These are phyloP conservation scores for Hydrozoanthus gracilis DNA, from an alignment of 92 coral and sea anemone genomes.

Conservation along the genomic window DNA sequence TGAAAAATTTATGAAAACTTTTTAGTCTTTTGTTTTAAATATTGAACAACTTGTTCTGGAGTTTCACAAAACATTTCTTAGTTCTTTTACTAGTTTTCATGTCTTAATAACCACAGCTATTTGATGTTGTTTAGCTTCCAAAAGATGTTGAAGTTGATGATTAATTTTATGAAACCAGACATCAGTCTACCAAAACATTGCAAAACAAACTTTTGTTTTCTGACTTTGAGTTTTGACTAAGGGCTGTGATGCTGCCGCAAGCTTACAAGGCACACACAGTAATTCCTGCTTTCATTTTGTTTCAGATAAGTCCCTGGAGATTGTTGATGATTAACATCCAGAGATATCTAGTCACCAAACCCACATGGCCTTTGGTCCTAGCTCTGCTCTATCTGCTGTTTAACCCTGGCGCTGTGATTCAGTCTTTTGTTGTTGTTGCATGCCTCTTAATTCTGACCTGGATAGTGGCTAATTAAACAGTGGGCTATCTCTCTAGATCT, in stretches of 20 bases:
- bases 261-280: conserved; percentile 78
- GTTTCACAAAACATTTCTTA: too few relatives aligned
- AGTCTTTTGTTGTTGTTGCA: conserved; percentile 65
- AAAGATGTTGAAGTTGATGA: too few relatives aligned
- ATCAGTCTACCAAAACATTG: neutral
- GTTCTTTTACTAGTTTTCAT: too few relatives aligned
- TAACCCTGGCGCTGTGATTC: conserved; percentile 72
- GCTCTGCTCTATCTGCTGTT: conserved; percentile 75
- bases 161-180: too few relatives aligned
- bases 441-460: conserved; percentile 57
- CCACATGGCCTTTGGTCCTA: conserved; percentile 69
- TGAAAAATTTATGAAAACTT: too few relatives aligned
- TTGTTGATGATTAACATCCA: conserved; percentile 63
- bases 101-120: too few relatives aligned
- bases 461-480: conserved; percentile 35
- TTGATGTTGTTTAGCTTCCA: too few relatives aligned
- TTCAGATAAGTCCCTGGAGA: conserved; percentile 84
- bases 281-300: conserved; percentile 83
- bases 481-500: too few relatives aligned
- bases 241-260: conserved; percentile 37
- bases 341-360: conserved; percentile 65
- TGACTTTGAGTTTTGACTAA: neutral
- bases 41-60: too few relatives aligned
- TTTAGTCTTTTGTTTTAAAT: too few relatives aligned
- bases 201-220: neutral